Evolutionary conservation across 1,140 invertebrate species (phyloP), one percentile per base, ranked within the genome.

Genomic region (Aphidius ervi): DNA sequence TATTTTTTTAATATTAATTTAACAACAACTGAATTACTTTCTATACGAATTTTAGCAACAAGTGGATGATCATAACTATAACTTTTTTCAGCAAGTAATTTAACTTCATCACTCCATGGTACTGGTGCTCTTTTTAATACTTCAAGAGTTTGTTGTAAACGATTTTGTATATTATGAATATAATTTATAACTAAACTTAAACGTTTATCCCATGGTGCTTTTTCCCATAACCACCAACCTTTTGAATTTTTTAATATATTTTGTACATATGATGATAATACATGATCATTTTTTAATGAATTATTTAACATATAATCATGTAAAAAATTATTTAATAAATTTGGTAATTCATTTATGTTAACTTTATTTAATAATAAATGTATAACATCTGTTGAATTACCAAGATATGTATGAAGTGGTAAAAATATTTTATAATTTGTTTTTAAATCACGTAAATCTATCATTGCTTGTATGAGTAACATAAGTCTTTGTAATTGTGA

Each of bases 1-100:
- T 77, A 78, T 58, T 77, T 78, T 41, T 77, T 78, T 31, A 71
- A 63, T 9, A 77, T 63, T 16, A 77, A 41, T 59, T 74, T 77
- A 40, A 70, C 67, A 20, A 69, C 54, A 40, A 78, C 67, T 9
- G 57, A 68, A 52, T 68, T 73, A 16, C 54, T 53, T 63, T 74
- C 75, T 9, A 60, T 67, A 46, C 59, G 69, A 45, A 78, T 74
- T 62, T 76, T 58, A 9, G 57, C 49, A 9, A 69, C 67, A 23
- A 77, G 63, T 46, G 58, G 49, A 56, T 77, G 73, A 46, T 76
- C 67, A 5, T 70, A 67, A 37, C 56, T 63, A 9, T 58, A 67
- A 55, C 65, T 67, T 41, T 46, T 52, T 64, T 75, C 72, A 61
- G 70, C 68, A 20, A 77, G 46, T 23, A 55, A 63, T 9, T 58